Base-by-base conservation (phyloP, 2,888 invertebrate species). In the Choristoneura rosaceana region DNA sequence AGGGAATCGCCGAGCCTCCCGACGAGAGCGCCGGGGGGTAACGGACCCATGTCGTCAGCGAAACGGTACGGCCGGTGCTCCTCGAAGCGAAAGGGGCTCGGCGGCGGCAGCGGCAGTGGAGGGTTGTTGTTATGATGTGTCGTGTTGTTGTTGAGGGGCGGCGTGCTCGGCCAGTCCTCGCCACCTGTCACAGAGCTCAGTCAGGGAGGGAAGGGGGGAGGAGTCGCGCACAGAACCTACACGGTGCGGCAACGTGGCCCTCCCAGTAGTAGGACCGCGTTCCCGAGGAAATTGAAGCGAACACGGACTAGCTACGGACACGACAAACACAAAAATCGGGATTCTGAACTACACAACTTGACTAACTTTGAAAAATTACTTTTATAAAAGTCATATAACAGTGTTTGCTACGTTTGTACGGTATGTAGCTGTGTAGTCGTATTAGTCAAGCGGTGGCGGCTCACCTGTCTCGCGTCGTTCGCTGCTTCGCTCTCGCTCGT, bases 1-100 rank as follows among this genome's bases (percentile, higher is more conserved):
- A 98, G 95, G 10, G 98, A 98, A 83, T 98, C 98, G n/a, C 98
- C 98, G 66, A 98, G 94, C 3, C 98, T 95, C 8, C 97, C 97
- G 68, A 97, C 97, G 94, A 98, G 97, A 1, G 97, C 97, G 52
- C 97, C 97, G 2, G 97, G 97, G 10, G 96, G 96, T 80, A 96
- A 88, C 0, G 94, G 94, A 4, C 97, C 97, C 88, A 97, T 95
- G 82, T 97, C 97, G 78, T 98, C 98, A 71, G 97, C 97, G 90
- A 98, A 98, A 76, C 98, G 95, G 92, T 97, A 98, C 74, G 96
- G 96, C 61, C 97, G 95, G 79, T 97, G 96, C 68, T 97, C 97
- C 83, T 97, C 97, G 90, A 97, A 97, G 76, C 97, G 95, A 90
- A 97, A 98, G 68, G 97, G 97, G 85, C 90, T 95, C 81, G 92